Base-by-base conservation (phyloP, 2,797 vertebrate species). In the Pseudopleuronectes americanus region DNA sequence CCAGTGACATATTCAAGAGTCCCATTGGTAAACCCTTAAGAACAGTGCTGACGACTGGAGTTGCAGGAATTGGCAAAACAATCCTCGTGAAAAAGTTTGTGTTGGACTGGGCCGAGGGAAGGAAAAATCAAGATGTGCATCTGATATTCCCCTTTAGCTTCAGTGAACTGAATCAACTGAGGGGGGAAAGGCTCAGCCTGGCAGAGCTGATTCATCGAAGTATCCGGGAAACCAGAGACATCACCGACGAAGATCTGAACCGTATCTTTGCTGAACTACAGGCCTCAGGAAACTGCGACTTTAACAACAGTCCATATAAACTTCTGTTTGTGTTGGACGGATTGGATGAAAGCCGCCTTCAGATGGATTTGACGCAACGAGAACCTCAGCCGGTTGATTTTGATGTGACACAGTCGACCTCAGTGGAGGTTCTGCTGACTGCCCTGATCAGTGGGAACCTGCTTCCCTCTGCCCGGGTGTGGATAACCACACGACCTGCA, bases 11-110 rank as follows among this genome's bases (percentile, higher is more conserved):
- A 4, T 59, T 59, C 57, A 43, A 26, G 17, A 59, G 38, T 2
- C 6, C 22, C 6, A 19, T 1, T 3, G 38, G 22, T 17, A 59
- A 4, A 24, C 41, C 57, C 0, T 9, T 45, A 8, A 16, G 57
- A n/a, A 59, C 41, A 0, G 57, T 59, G 22, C 38, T 59, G 57
- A 59, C 57, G 7, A 41, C 41, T 17, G 57, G 57, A 26, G 8
- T 59, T 3, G 57, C 57, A 26, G 57, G 79, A 36, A 71, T 77
- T 13, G 79, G 79, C 0, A 81, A 81, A 74, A 77, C 79, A 1
- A 36, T 81, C 58, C 54, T 81, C 1, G 67, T 77, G 17, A 63
- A 45, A 13, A 77, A 71, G 26, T 77, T 81, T 31, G 55, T 77
- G n/a, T 23, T 77, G 70, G 79, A 78, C 67, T 81, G 74, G 79